Evolutionary conservation across 2,888 invertebrate genomes (phyloP), one percentile per base, ranked within the genome.

Genomic region (Unio pictorum): DNA sequence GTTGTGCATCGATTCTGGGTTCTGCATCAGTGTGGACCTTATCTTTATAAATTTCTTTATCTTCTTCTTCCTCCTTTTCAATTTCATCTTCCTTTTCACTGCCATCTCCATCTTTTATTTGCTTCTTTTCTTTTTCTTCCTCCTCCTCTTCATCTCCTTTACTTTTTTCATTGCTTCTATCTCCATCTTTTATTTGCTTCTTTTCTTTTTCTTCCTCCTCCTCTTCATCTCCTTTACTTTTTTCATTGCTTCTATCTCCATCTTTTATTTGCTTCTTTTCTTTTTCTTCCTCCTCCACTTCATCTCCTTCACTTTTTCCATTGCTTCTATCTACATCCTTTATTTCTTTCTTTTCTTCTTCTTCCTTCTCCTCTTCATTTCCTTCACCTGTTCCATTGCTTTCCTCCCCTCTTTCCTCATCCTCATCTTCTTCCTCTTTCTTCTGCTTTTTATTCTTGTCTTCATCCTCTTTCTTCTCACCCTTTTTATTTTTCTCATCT

Each of bases 1-100:
- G 86, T 69, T 86, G 85, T 18, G 86, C 84, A 60, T 83, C 81
- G 3, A 84, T 86, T 56, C 75, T 77, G 5, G 77, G 77, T 62
- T 75, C 77, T 11, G 73, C 65, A 58, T 71, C 77, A 30, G 71
- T 20, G 17, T 66, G 55, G 54, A 65, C 64, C 17, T 71, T 62
- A 57, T 68, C 63, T 1, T 72, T 64, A 30, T 65, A 61, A 26
- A 30, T 63, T 30, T 66, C 68, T 67, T 73, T 63, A 20, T 63
- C 55, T 30, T 66, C 56, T 34, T 15, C 17, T n/a, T 28, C 26
- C 23, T 64, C 57, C 7, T 58, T 20, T 1, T 68, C 61, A 63
- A 15, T 15, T 64, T 23, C 66, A 5, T 45, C 17, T 26, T 58
- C 61, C 45, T 59, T 57, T n/a, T 64, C 64, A 45, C 28, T 30